These are phyloP conservation scores for Opisthocomus hoazin DNA, from an alignment of 2,113 vertebrate species.

Conservation along the genomic window DNA sequence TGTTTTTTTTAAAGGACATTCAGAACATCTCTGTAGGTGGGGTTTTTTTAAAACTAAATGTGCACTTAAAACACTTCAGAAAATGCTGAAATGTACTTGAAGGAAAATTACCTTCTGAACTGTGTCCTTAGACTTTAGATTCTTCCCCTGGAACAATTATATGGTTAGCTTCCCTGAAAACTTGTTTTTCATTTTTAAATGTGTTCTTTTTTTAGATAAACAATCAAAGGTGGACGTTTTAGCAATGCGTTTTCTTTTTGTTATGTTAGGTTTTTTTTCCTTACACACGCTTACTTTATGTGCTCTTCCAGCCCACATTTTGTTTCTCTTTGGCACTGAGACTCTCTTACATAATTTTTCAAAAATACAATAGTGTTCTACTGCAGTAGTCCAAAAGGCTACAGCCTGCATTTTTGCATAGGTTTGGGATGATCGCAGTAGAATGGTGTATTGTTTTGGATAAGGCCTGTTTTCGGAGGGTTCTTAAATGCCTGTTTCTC, in stretches of 20 bases:
- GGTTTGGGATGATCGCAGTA: neutral
- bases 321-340: slow-evolving; percentile 20
- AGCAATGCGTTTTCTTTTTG: neutral
- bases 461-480: neutral
- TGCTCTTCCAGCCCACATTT: slow-evolving; percentile 11
- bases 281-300: neutral
- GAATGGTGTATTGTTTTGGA: slow-evolving; percentile 37
- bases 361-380: slow-evolving; percentile 18
- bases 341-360: slow-evolving; percentile 19
- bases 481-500: slow-evolving; percentile 10
- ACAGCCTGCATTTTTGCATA: slow-evolving; percentile 18
- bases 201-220: neutral
- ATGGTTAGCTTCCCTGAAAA: neutral
- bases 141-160: neutral
- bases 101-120: neutral
- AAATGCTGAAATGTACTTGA: neutral
- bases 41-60: neutral
- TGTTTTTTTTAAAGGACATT: neutral
- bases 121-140: neutral
- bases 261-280: neutral
- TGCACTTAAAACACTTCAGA: neutral
- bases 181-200: neutral
- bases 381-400: neutral
- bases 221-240: neutral
- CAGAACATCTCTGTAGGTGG: neutral